These are phyloP conservation scores for Allygus modestus DNA, from an alignment of 2,888 invertebrate species.

Conservation along the genomic window DNA sequence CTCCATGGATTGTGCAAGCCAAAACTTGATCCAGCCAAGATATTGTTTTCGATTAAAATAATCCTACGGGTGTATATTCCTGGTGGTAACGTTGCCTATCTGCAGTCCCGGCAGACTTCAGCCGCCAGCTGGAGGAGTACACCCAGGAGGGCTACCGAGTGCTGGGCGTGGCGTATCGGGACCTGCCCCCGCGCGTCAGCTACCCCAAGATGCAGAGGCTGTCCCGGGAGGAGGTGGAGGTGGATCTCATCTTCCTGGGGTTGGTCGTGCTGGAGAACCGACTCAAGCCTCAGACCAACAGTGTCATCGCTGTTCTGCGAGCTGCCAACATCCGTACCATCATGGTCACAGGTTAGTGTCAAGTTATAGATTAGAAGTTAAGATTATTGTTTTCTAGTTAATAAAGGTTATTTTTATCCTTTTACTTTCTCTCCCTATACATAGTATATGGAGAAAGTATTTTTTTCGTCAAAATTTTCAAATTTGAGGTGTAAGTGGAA, in stretches of 20 bases:
- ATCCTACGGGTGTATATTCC: no score
- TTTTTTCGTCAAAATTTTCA: no score
- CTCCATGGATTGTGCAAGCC: no score
- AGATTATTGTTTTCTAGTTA: no score
- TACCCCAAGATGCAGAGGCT: slow-evolving; percentile 86
- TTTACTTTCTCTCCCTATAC: no score
- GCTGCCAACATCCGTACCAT: slow-evolving; percentile 92
- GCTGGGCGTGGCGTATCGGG: slow-evolving; percentile 90
- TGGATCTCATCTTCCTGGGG: slow-evolving; percentile 88
- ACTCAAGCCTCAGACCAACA: slow-evolving; percentile 91
- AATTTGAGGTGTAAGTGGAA: no score
- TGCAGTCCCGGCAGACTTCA: slow-evolving; percentile 87
- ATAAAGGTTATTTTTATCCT: background rate
- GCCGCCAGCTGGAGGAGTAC: slow-evolving; percentile 87
- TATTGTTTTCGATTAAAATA: no score
- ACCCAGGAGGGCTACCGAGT: slow-evolving; percentile 96
- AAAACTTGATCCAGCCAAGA: no score
- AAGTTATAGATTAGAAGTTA: no score
- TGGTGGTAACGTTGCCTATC: no score
- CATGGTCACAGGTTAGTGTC: slow-evolving; percentile 96
- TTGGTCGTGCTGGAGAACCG: slow-evolving; percentile 97
- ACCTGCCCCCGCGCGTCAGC: slow-evolving; percentile 81
- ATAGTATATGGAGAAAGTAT: no score
- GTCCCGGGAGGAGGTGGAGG: slow-evolving; percentile 88
- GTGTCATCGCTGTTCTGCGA: slow-evolving; percentile 87